Percentiles rank a stretch among this genome's conserved stretches.
phyloP scores from a whole-genome alignment of 1,140 invertebrate genomes.

The Pseudachorutes palmiensis region DNA sequence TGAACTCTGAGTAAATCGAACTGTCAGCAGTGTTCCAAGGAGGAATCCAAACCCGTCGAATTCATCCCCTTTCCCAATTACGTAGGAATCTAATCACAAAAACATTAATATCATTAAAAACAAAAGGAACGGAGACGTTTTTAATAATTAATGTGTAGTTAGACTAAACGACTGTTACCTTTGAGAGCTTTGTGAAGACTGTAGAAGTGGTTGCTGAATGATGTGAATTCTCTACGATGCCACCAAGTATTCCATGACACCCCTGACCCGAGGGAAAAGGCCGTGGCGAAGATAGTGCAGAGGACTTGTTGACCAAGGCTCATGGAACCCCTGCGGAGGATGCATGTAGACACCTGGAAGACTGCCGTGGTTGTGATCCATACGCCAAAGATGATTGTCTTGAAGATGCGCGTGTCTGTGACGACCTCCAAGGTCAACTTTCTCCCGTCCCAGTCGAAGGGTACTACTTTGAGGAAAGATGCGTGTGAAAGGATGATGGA shows the following conservation, averaged over 20 bases:
- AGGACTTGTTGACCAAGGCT: background rate
- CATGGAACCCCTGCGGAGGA: background rate
- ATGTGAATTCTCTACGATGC: background rate
- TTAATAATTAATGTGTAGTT: too few species aligned
- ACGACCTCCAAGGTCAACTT: background rate
- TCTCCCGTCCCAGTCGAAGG: background rate
- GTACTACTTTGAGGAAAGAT: background rate
- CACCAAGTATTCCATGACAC: background rate
- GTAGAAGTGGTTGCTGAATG: slow-evolving; percentile 2
- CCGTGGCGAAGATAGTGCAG: background rate
- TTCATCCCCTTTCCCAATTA: background rate
- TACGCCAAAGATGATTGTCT: background rate
- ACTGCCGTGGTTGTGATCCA: background rate
- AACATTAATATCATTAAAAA: too few species aligned
- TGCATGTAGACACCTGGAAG: background rate
- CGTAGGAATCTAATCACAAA: background rate
- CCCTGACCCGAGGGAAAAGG: background rate
- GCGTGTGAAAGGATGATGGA: background rate
- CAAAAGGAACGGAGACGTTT: too few species aligned
- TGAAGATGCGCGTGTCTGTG: background rate
- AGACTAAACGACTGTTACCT: too few species aligned
- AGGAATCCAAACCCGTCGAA: background rate
- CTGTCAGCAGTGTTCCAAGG: background rate
- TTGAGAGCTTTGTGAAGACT: background rate
- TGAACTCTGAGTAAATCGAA: slow-evolving; percentile 2